Evolutionary conservation across 2,888 invertebrate species (phyloP), one percentile per base, ranked within the genome.

Genomic region (Euproctis similis): DNA sequence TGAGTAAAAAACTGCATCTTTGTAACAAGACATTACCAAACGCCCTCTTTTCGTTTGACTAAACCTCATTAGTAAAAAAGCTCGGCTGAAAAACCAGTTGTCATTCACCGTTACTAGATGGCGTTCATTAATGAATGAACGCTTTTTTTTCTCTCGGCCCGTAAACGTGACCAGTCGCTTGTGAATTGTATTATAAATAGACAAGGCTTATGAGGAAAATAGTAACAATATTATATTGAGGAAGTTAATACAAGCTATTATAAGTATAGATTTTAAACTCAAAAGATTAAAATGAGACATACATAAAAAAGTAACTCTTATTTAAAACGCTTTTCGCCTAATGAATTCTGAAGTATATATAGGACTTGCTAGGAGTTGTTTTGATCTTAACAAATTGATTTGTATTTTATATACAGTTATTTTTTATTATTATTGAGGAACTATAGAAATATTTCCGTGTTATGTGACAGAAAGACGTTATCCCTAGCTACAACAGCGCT

Each of bases 31-130:
- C 17, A 12, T 8, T 9, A 23, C 3, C 11, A 4, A 23, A 51
- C 72, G 72, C 72, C 73, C 71, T 73, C 73, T 72, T 26, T 28
- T 25, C 32, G 29, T 42, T 63, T 65, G 61, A 61, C 46, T 14
- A 29, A 26, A 39, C 24, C 16, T 26, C 25, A 9, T 12, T 39
- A 39, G 31, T 35, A 57, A 58, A 67, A 71, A 65, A 42, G 45
- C 34, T n/a, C n/a, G n/a, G 28, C n/a, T 30, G 42, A 67, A 74
- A 74, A 74, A 75, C 66, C 38, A 28, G 66, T 46, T 62, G 46
- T 42, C 12, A 4, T 30, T 12, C 12, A 22, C 21, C 9, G 36
- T 14, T 24, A 36, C 48, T 54, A 75, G 74, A 61, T 75, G 74
- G 71, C 71, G 62, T 23, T 45, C n/a, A 17, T 7, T 20, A 30